Evolutionary conservation across 2,797 vertebrate species (phyloP).

Genomic region (Pogoniulus pusillus): DNA sequence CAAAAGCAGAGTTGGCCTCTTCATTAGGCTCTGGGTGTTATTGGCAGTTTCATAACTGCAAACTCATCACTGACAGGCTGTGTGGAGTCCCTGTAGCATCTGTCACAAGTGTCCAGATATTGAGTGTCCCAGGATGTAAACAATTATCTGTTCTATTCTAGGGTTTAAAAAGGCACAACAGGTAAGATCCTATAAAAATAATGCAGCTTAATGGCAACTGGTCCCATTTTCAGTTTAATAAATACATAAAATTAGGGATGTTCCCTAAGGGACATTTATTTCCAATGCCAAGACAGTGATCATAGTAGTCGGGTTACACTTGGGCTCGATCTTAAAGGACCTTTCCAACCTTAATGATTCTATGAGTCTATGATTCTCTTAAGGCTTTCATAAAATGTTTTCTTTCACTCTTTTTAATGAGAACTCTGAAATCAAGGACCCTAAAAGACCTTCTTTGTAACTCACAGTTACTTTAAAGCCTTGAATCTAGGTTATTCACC

Average conservation of each 20-base stretch:
- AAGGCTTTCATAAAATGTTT: not conserved
- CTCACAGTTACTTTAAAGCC: not conserved
- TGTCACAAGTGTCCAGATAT: not conserved
- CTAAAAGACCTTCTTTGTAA: not conserved
- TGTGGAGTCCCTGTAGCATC: not conserved
- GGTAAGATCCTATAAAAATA: not conserved
- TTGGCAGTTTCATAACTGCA: not conserved
- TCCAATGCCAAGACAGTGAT: not conserved
- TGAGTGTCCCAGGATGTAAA: not conserved
- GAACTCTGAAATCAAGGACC: not conserved
- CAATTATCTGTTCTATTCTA: not conserved
- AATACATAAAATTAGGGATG: not conserved
- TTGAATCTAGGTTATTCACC: not conserved
- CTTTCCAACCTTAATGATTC: too few relatives aligned
- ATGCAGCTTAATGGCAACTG: not conserved
- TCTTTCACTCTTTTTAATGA: not conserved
- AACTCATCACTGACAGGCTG: fast-evolving
- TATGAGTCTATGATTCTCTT: too few relatives aligned
- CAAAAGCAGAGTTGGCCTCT: not conserved
- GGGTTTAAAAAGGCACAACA: not conserved
- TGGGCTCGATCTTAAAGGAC: too few relatives aligned
- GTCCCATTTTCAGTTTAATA: not conserved
- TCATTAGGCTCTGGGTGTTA: not conserved
- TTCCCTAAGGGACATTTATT: not conserved
- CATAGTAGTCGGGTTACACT: too few relatives aligned